Percentiles rank a stretch among this genome's conserved stretches.
Evolutionary conservation across 2,888 invertebrate species (phyloP).

Genomic region (Drosophila algonquin): DNA sequence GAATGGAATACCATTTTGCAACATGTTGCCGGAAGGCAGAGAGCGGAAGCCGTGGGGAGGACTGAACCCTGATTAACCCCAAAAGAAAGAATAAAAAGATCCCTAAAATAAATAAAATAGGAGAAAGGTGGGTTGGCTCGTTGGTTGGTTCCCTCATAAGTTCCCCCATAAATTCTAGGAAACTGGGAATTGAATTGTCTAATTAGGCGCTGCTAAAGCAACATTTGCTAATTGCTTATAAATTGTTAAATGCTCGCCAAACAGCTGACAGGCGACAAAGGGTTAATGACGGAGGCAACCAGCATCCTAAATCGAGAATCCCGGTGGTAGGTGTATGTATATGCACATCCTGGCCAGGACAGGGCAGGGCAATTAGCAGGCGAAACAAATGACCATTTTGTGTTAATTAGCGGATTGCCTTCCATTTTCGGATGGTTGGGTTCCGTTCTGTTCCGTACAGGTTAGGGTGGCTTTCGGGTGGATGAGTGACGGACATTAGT

Average conservation of each 20-base stretch:
- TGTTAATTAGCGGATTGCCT: constrained; percentile 38
- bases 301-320: constrained; percentile 11
- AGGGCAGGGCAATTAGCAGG: constrained; percentile 56
- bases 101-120: neutral
- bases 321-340: neutral
- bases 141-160: constrained; percentile 12
- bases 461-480: constrained; percentile 1
- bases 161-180: constrained; percentile 28
- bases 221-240: constrained; percentile 67
- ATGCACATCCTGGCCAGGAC: constrained; percentile 18
- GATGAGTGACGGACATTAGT: constrained; percentile 11
- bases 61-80: constrained; percentile 15
- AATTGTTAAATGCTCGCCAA: constrained; percentile 63
- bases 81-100: neutral
- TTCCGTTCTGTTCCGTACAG: neutral
- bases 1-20: neutral
- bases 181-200: constrained; percentile 47
- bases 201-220: constrained; percentile 58
- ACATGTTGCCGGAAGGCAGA: constrained; percentile 3
- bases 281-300: constrained; percentile 56
- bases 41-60: no score
- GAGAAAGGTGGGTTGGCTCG: neutral
- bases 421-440: constrained; percentile 16
- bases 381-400: constrained; percentile 71
- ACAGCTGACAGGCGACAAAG: constrained; percentile 65